Evolutionary conservation across 92 coral and sea anemone genomes (phyloP), one percentile per base, ranked within the genome.

Genomic region (Umimayanthus kanabou): DNA sequence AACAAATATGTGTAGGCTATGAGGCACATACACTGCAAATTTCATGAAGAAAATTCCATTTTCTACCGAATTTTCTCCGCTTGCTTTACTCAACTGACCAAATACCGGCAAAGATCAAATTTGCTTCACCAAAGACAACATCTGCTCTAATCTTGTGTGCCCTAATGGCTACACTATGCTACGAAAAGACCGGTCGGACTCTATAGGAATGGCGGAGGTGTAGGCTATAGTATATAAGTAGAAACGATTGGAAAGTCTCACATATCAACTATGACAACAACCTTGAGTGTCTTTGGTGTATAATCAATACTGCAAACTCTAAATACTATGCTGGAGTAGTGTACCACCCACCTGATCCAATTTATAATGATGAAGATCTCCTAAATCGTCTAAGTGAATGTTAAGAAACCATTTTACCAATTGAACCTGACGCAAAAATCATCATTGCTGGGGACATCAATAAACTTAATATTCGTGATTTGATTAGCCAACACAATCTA

Each of bases 361-460:
- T 65, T 29, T 93, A 89, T 39, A 81, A 39, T 61, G 84, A 49
- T 65, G 58, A 65, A 37, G 94, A 90, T n/a, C 74, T 90, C 39
- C 74, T 92, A 40, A 85, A 90, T 39, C 76, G 80, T 87, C 80
- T 88, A 80, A 65, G 84, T 42, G 93, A 94, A 30, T 53, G 79
- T 40, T 92, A 91, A 37, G 94, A 94, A 20, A 72, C 39, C 9
- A 92, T 94, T 61, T 64, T 94, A 61, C 72, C 84, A 5, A 5
- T 42, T 69, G 76, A 94, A 29, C 91, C 94, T 55, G 77, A 81
- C 26, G 94, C 92, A 33, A 90, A 80, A 70, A 82, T 88, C n/a
- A 85, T 88, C 13, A 83, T 92, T 86, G 93, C 90, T 40, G 93
- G 92, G 5, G 93, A 90, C 67, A 88, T 90, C 65, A 92, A 92